These are phyloP conservation scores for Callyntrura guangdongensis DNA, from an alignment of 2,888 invertebrate species.

Conservation along the genomic window DNA sequence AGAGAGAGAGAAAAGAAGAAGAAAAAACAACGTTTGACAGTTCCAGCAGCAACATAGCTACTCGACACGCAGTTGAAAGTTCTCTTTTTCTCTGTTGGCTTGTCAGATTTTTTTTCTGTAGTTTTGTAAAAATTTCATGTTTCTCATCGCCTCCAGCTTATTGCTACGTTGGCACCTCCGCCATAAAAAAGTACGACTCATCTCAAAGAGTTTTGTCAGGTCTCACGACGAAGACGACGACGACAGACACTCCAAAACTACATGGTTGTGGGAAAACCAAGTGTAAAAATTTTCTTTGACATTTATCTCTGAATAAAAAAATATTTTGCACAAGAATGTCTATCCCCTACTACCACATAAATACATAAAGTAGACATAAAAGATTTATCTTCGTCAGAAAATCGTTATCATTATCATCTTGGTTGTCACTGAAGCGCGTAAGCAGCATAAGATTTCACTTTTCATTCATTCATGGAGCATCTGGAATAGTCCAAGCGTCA, in stretches of 20 bases:
- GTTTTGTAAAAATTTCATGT: slow-evolving; percentile 53
- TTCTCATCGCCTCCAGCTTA: slow-evolving; percentile 73
- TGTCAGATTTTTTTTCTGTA: slow-evolving; percentile 44
- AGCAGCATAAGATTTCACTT: slow-evolving; percentile 62
- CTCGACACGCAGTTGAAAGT: slow-evolving; percentile 42
- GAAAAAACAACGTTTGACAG: slow-evolving; percentile 67
- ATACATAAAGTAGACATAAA: slow-evolving; percentile 21
- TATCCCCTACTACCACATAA: neutral
- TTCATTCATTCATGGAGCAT: slow-evolving; percentile 64
- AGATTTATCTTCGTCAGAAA: slow-evolving; percentile 63
- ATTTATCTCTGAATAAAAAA: slow-evolving; percentile 19
- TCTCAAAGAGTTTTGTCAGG: slow-evolving; percentile 42
- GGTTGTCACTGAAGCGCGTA: slow-evolving; percentile 40
- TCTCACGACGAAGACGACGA: neutral
- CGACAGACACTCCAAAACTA: neutral
- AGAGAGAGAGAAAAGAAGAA: neutral
- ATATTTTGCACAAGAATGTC: slow-evolving; percentile 46
- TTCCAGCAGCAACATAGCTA: slow-evolving; percentile 31
- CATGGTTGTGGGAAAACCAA: slow-evolving; percentile 1
- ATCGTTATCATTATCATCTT: slow-evolving; percentile 40
- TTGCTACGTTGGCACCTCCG: slow-evolving; percentile 25
- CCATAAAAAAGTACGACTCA: slow-evolving; percentile 25
- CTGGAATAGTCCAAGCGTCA: slow-evolving; percentile 64
- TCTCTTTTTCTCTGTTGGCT: slow-evolving; percentile 4
- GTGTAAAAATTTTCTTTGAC: slow-evolving; percentile 39